Base-by-base conservation (phyloP, 2,888 invertebrate genomes). In the Halocaridina rubra region DNA sequence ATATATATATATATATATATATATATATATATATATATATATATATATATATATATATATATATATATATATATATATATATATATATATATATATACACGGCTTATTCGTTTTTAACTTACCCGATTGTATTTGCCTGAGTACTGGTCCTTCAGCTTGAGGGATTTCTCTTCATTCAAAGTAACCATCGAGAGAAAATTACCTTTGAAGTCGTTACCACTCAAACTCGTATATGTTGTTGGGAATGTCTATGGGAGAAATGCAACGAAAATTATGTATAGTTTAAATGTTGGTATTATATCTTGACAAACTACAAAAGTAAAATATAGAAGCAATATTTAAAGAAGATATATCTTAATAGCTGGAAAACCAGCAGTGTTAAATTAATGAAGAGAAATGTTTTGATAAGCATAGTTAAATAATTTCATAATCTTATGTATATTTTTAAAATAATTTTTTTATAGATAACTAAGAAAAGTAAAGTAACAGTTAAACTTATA, bases 241-340 rank as follows among this genome's bases (percentile, higher is more conserved):
- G 82, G 82, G 61, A 71, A 82, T 61, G 72, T 32, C 82, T 82
- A 78, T n/a, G n/a, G n/a, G n/a, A n/a, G n/a, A n/a, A n/a, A n/a
- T n/a, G n/a, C n/a, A n/a, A n/a, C n/a, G n/a, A n/a, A n/a, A n/a
- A n/a, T n/a, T n/a, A n/a, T n/a, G n/a, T n/a, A n/a, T n/a, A n/a
- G n/a, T n/a, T n/a, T n/a, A n/a, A n/a, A n/a, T n/a, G n/a, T n/a
- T n/a, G n/a, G n/a, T n/a, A n/a, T n/a, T n/a, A n/a, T n/a, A n/a
- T n/a, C n/a, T n/a, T n/a, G n/a, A n/a, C n/a, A n/a, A n/a, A n/a
- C n/a, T n/a, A n/a, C n/a, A n/a, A n/a, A n/a, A n/a, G n/a, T n/a
- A n/a, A n/a, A n/a, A n/a, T n/a, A n/a, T n/a, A n/a, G n/a, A n/a
- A n/a, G n/a, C n/a, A n/a, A n/a, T n/a, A n/a, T n/a, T n/a, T n/a